phyloP scores from a whole-genome alignment of 2,113 vertebrate genomes.

The Ariopsis seemanni region DNA sequence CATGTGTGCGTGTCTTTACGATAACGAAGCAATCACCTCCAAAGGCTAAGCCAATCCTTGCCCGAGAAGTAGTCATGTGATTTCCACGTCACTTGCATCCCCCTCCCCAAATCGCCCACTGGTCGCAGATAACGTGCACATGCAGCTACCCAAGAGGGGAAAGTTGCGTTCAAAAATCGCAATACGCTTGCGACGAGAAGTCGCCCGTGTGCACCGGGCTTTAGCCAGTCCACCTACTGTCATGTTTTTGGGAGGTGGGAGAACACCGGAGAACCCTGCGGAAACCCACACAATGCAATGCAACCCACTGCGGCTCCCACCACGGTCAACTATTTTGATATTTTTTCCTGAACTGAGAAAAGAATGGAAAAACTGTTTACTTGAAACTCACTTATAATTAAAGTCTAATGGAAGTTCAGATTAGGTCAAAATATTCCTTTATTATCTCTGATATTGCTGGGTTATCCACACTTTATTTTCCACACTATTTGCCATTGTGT shows the following conservation, averaged over 20 bases:
- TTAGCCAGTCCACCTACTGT: neutral
- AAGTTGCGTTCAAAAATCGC: too few species aligned
- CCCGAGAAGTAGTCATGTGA: too few species aligned
- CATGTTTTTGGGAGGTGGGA: neutral
- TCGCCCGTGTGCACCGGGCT: too few species aligned
- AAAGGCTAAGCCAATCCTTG: too few species aligned
- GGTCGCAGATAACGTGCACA: too few species aligned
- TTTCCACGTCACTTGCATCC: too few species aligned
- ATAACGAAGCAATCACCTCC: too few species aligned
- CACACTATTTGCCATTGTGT: conserved; percentile 12
- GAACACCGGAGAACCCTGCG: neutral
- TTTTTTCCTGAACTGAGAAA: neutral
- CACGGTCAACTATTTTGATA: neutral
- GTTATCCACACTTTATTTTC: neutral
- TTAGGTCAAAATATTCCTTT: neutral
- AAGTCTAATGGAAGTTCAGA: neutral
- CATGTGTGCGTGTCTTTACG: too few species aligned
- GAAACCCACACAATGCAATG: neutral
- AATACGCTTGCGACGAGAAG: too few species aligned
- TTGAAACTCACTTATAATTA: neutral
- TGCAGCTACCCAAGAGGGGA: too few species aligned
- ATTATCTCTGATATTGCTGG: neutral
- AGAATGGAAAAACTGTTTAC: neutral
- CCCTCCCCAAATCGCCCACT: too few species aligned
- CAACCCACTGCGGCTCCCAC: neutral